A percentile compares a stretch with the other conserved stretches of the same genome.
Evolutionary conservation across 2,113 vertebrate genomes (phyloP).

Genomic region (Dipodomys spectabilis): DNA sequence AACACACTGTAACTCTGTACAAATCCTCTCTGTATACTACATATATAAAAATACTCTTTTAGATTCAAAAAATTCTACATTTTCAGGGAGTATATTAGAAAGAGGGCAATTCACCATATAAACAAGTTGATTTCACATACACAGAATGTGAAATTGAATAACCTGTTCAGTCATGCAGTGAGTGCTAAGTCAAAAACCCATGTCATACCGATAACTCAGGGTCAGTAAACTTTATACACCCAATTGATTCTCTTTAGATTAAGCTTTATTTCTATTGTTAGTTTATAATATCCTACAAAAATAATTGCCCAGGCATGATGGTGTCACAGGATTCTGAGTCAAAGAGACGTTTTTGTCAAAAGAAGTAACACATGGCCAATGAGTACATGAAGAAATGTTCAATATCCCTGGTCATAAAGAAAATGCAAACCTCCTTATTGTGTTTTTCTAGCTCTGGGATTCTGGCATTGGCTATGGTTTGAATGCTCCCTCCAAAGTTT

Average conservation of each 20-base stretch:
- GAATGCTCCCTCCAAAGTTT: background rate
- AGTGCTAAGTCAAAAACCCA: background rate
- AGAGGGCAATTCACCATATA: background rate
- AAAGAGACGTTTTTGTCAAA: background rate
- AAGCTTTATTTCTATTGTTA: background rate
- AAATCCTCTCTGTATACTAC: background rate
- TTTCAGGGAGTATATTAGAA: constrained; percentile 11
- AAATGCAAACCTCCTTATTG: too few species aligned
- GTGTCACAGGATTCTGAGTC: background rate
- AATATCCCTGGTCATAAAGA: too few species aligned
- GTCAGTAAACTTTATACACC: background rate
- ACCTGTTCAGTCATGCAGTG: background rate
- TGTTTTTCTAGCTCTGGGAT: background rate
- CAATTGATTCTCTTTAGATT: background rate
- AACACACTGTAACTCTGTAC: background rate
- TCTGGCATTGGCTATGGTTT: background rate
- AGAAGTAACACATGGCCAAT: too few species aligned
- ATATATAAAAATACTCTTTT: constrained; percentile 42
- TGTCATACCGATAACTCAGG: background rate
- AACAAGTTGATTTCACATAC: background rate
- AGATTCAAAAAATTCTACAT: constrained; percentile 38
- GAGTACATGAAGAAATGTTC: too few species aligned
- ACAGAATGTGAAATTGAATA: background rate
- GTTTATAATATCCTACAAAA: background rate
- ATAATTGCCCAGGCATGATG: too few species aligned